Conservation (phyloP, 2,888 invertebrate species). For the Mongoloraphidia duomilia region DNA sequence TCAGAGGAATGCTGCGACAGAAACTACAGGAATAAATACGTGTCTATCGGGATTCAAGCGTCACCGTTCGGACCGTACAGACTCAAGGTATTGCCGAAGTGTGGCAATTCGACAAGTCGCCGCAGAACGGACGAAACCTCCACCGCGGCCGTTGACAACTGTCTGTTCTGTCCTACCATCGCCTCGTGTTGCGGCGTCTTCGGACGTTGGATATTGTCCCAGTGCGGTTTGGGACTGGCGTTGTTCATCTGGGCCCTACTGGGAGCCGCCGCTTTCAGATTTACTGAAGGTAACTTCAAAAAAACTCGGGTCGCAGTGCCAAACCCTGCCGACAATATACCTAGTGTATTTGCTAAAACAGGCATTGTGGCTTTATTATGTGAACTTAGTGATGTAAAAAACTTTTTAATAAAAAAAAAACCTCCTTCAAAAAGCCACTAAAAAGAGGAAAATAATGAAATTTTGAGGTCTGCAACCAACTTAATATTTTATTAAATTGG, state of each 20-base stretch:
- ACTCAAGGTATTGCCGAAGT: slow-evolving; percentile 41
- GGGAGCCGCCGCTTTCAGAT: slow-evolving; percentile 47
- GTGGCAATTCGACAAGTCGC: not conserved
- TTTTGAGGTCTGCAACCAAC: too few species aligned
- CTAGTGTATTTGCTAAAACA: too few species aligned
- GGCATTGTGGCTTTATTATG: too few species aligned
- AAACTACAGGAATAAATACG: slow-evolving; percentile 20
- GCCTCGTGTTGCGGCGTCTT: slow-evolving; percentile 30
- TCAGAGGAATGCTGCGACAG: slow-evolving; percentile 15
- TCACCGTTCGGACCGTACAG: slow-evolving; percentile 33
- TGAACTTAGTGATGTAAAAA: too few species aligned
- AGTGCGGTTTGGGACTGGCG: slow-evolving; percentile 42
- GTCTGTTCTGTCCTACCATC: slow-evolving; percentile 13
- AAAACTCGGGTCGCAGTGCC: too few species aligned
- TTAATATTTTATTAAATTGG: too few species aligned
- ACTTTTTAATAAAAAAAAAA: too few species aligned
- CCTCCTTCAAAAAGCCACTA: too few species aligned
- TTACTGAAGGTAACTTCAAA: slow-evolving; percentile 41
- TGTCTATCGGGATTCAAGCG: slow-evolving; percentile 32
- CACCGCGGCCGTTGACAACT: too few species aligned
- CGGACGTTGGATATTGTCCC: slow-evolving; percentile 38
- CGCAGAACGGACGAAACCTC: too few species aligned
- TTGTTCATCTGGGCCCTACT: slow-evolving; percentile 46
- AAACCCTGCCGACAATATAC: too few species aligned
- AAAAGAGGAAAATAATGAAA: too few species aligned